phyloP scores from a whole-genome alignment of 2,888 invertebrate species.

The Theristus sp. region DNA sequence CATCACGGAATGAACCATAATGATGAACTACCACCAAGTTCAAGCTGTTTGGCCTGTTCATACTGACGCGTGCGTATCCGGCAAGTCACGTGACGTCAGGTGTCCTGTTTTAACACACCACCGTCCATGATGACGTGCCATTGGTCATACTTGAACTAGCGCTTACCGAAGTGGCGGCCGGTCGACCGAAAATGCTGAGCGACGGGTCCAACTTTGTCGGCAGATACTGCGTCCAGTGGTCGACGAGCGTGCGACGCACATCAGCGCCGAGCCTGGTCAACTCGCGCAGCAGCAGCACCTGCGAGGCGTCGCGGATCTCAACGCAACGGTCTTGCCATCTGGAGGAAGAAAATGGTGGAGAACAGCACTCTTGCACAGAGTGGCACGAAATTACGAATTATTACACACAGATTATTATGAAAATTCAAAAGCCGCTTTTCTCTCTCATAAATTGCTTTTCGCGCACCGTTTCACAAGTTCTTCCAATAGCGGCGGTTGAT shows the following conservation, averaged over 20 bases:
- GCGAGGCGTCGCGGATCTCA: slow-evolving; percentile 83
- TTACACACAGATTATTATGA: too few relatives aligned
- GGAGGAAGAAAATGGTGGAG: background rate
- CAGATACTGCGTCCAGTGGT: slow-evolving; percentile 85
- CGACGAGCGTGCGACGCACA: slow-evolving; percentile 74
- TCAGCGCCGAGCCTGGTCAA: slow-evolving; percentile 66
- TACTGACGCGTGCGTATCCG: too few relatives aligned
- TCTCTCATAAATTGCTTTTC: background rate
- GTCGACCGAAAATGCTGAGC: slow-evolving; percentile 29
- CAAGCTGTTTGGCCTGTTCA: too few relatives aligned
- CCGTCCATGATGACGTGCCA: too few relatives aligned
- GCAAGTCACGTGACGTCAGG: too few relatives aligned
- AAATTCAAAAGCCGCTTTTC: too few relatives aligned
- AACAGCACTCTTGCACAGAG: too few relatives aligned
- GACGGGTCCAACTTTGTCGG: slow-evolving; percentile 45
- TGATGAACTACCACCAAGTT: too few relatives aligned
- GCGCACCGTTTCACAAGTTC: slow-evolving; percentile 63
- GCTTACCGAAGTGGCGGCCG: background rate
- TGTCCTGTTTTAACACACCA: too few relatives aligned
- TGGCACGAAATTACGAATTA: too few relatives aligned
- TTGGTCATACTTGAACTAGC: too few relatives aligned
- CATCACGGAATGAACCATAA: too few relatives aligned
- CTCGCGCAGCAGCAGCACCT: slow-evolving; percentile 80
- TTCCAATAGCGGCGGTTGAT: slow-evolving; percentile 87
- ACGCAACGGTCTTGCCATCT: slow-evolving; percentile 92